Evolutionary conservation across 2,888 invertebrate genomes (phyloP), one percentile per base, ranked within the genome.

Genomic region (Andrena chrysosceles): DNA sequence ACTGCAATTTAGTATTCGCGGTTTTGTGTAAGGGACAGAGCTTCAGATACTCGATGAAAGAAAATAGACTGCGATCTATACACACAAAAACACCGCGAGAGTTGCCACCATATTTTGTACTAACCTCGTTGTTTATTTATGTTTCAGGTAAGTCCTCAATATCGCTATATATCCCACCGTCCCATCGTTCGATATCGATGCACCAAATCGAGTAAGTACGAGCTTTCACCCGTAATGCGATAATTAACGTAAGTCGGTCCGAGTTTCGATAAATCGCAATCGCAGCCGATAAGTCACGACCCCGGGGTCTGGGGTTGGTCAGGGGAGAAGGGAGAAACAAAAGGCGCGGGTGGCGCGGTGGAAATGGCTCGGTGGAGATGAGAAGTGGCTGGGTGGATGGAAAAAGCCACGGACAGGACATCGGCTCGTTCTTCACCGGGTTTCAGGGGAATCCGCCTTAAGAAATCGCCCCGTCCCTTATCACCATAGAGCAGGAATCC

Each of bases 401-500:
- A 79, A 83, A 84, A 79, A 73, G 69, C 77, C 16, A 31, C 69
- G 74, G 77, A 74, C 82, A 77, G 81, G 79, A 75, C 80, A 82
- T 80, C 76, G 85, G 74, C 77, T 78, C 86, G 85, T 86, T 83
- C 83, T 76, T 83, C 84, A 80, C 75, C 66, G 75, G 72, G 77
- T 84, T 74, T 81, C 83, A 67, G 62, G 81, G 85, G 85, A 89
- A 90, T 90, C 86, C 90, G 85, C 87, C 86, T 87, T 89, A 90
- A 90, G 90, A 89, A 91, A 91, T 91, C 90, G 87, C 89, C 70
- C 81, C 69, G 77, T 78, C 83, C 81, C 90, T 91, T 91, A 91
- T 91, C 90, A 87, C 74, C 84, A 79, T 84, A 81, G 89, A 85
- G 80, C 90, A 88, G 87, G 87, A 87, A 88, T 85, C 88, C 84